phyloP scores from a whole-genome alignment of 2,113 vertebrate genomes.

The Centropristis striata region DNA sequence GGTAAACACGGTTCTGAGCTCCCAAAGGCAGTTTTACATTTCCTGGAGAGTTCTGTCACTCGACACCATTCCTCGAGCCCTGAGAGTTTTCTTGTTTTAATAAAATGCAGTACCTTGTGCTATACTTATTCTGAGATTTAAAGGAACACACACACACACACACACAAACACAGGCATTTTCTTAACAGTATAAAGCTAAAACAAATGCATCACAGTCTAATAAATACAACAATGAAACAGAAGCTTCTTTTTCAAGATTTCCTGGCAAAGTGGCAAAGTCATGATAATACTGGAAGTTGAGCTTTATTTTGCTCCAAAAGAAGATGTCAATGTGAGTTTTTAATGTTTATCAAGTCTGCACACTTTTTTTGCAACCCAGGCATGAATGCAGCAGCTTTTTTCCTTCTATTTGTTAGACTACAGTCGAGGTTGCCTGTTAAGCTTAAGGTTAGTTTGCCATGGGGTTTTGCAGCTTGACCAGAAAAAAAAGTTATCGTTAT shows the following conservation, averaged over 20 bases:
- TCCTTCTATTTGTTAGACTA: background rate
- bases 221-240: slow-evolving; percentile 49
- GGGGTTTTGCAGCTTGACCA: slow-evolving; percentile 37
- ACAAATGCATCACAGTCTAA: slow-evolving; percentile 58
- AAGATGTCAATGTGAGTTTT: slow-evolving; percentile 3
- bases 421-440: slow-evolving; percentile 6
- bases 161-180: background rate
- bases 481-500: slow-evolving; percentile 35
- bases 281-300: slow-evolving; percentile 22
- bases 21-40: slow-evolving; percentile 48
- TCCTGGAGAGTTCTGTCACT: slow-evolving; percentile 48
- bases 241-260: slow-evolving; percentile 5
- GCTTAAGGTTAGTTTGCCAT: slow-evolving; percentile 16
- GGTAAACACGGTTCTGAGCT: slow-evolving; percentile 36
- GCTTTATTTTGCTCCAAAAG: slow-evolving; percentile 17
- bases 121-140: slow-evolving; percentile 16
- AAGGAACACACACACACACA: slow-evolving; percentile 27
- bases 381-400: slow-evolving; percentile 10
- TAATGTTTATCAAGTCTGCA: background rate
- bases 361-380: background rate
- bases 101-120: slow-evolving; percentile 43
- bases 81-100: slow-evolving; percentile 53
- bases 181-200: slow-evolving; percentile 33
- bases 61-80: slow-evolving; percentile 43
- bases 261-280: slow-evolving; percentile 45